Evolutionary conservation across 2,797 vertebrate species (phyloP).

Genomic region (Anguilla anguilla): DNA sequence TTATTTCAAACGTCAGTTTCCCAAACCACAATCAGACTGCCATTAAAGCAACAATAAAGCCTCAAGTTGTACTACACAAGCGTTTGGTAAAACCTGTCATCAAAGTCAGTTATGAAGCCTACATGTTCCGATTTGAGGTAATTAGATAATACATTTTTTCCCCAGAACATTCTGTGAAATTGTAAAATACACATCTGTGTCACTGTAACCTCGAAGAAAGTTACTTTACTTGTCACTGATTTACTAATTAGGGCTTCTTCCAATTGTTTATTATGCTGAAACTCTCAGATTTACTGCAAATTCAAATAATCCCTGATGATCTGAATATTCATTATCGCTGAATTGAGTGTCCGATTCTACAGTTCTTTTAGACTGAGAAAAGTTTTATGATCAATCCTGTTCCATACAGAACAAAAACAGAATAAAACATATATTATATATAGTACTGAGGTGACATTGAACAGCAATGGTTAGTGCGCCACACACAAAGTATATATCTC

Average conservation of each 20-base stretch:
- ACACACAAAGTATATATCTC: slow-evolving; percentile 34
- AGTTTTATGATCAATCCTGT: slow-evolving; percentile 2
- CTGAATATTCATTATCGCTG: neutral
- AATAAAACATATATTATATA: neutral
- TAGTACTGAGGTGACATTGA: slow-evolving; percentile 1
- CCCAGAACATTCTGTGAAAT: neutral
- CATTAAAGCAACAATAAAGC: neutral
- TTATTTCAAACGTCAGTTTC: neutral
- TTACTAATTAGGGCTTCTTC: neutral
- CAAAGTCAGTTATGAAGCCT: neutral
- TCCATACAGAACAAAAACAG: slow-evolving; percentile 19
- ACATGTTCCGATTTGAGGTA: neutral
- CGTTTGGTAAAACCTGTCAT: neutral
- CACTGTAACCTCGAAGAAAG: neutral
- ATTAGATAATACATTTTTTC: neutral
- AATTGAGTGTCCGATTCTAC: neutral
- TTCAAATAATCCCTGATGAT: neutral
- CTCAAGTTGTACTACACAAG: neutral
- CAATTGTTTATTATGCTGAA: neutral
- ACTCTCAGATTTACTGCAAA: neutral
- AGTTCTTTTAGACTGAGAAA: neutral
- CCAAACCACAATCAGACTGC: neutral
- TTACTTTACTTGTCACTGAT: slow-evolving; percentile 16
- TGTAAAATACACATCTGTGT: neutral
- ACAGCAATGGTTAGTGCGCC: slow-evolving; percentile 6